phyloP scores from a whole-genome alignment of 2,113 vertebrate species.

The Fregata magnificens region DNA sequence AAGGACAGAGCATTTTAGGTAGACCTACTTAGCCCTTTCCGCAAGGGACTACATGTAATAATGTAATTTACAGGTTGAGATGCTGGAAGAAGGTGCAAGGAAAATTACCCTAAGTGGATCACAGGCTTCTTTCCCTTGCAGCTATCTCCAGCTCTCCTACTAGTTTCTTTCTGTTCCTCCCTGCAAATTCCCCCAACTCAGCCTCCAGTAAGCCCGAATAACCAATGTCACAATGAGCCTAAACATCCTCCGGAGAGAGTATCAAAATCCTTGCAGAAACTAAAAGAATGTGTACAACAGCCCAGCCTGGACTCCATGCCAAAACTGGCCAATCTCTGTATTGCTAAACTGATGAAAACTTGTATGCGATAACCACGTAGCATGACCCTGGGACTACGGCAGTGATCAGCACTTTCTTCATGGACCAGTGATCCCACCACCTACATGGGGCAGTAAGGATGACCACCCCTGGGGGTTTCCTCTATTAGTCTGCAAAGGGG shows the following conservation, averaged over 20 bases:
- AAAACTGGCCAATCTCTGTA: neutral
- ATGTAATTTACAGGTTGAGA: neutral
- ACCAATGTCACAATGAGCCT: neutral
- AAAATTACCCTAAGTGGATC: neutral
- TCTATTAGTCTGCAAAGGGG: neutral
- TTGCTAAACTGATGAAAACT: neutral
- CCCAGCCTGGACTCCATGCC: neutral
- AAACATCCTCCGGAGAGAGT: neutral
- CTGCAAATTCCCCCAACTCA: neutral
- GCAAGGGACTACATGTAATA: neutral
- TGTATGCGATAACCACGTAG: neutral
- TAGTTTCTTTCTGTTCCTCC: neutral
- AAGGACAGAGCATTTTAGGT: neutral
- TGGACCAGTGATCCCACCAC: accelerated
- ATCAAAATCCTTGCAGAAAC: neutral
- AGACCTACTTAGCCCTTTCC: neutral
- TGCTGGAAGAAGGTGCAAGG: neutral
- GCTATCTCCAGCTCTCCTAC: neutral
- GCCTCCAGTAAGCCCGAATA: neutral
- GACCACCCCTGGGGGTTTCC: neutral
- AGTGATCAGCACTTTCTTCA: neutral
- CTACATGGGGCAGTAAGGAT: neutral
- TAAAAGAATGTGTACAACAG: neutral
- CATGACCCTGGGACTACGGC: neutral
- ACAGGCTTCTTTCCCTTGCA: neutral